Base-by-base conservation (phyloP, 1,140 invertebrate species). In the Pomacea maculata region DNA sequence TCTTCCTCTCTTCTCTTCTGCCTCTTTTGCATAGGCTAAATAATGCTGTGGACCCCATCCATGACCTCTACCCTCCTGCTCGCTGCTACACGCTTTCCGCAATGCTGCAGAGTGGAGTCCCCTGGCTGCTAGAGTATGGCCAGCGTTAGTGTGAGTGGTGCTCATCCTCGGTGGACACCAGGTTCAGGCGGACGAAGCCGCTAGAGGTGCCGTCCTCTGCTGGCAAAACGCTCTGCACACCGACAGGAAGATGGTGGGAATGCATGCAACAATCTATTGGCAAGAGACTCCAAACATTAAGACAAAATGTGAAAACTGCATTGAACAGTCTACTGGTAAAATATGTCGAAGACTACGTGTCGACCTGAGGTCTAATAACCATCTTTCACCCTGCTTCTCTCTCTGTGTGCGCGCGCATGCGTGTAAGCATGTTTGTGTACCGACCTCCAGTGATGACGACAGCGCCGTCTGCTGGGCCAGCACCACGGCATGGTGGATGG, bases 401-500 rank as follows among this genome's bases (percentile, higher is more conserved):
- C 34, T 45, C 54, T 10, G 7, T 9, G 29, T 21, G 25, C 73
- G 15, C 52, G 29, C 54, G 21, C 54, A 15, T 54, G 21, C 3
- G 3, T n/a, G 29, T 12, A 45, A 34, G 14, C 15, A 7, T 34
- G 15, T 68, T 9, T 81, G 54, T 71, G 19, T 45, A 34, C 65
- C 11, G 45, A 75, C n/a, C 78, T 85, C 86, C 79, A 83, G 84
- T n/a, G 81, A 57, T 45, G 84, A 84, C 29, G 80, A 79, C 7
- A 82, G 64, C 6, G 80, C 72, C 5, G 81, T 78, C 79, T 86
- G 86, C 78, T 86, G 84, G 10, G 88, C 85, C 75, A 88, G 85
- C 14, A 86, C 80, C 2, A 90, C 89, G 54, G 89, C 89, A 80
- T 90, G 88, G 67, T 88, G 87, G 25, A 90, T 86, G 12, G 89